phyloP scores from a whole-genome alignment of 2,113 vertebrate genomes.

The Amazona guildingii region DNA sequence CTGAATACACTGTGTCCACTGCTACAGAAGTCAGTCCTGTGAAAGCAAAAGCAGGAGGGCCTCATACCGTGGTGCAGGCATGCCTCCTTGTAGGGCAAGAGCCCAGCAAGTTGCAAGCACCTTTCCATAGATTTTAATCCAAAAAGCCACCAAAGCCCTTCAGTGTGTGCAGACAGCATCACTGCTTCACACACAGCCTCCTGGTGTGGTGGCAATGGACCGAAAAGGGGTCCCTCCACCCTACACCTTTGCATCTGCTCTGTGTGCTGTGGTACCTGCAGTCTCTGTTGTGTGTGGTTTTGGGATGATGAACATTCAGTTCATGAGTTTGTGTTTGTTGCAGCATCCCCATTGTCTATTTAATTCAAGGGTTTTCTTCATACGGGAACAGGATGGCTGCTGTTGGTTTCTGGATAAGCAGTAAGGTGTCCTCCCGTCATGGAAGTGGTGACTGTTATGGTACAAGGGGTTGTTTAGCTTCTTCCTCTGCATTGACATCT shows the following conservation, averaged over 20 bases:
- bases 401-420: neutral
- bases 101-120: neutral
- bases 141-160: neutral
- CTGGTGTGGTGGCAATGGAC: rapidly evolving
- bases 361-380: neutral
- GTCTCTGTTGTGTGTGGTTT: neutral
- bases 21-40: neutral
- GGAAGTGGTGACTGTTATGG: neutral
- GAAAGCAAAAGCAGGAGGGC: neutral
- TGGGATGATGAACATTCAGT: neutral
- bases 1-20: neutral
- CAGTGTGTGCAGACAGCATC: neutral
- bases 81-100: rapidly evolving
- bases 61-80: neutral
- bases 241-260: neutral
- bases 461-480: neutral
- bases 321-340: neutral
- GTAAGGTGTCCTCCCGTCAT: neutral
- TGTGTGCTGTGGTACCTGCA: neutral
- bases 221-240: neutral
- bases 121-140: neutral
- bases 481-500: neutral
- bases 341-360: neutral
- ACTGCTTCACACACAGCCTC: neutral
- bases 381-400: neutral